phyloP scores from a whole-genome alignment of 2,888 invertebrate species.

The Daptonema setosum region DNA sequence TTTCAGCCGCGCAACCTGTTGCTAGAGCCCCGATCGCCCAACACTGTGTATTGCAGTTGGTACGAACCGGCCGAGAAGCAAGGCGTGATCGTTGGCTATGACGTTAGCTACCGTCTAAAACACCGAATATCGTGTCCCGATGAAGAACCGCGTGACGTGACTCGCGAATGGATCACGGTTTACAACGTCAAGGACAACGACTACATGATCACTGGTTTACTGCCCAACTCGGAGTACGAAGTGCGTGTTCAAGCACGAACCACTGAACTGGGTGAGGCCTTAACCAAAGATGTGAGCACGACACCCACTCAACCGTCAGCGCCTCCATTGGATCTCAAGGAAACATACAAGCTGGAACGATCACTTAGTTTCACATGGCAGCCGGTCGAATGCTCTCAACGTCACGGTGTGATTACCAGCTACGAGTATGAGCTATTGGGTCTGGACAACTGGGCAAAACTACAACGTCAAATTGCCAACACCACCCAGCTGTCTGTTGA shows the following conservation, averaged over 20 bases:
- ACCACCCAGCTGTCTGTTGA: conserved; percentile 18
- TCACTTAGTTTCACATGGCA: conserved; percentile 17
- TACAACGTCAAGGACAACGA: conserved; percentile 27
- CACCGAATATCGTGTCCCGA: conserved; percentile 27
- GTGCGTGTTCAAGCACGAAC: conserved; percentile 22
- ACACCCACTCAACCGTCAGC: conserved; percentile 15
- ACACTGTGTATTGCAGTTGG: conserved; percentile 23
- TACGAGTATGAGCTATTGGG: conserved; percentile 28
- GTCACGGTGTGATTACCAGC: conserved; percentile 24
- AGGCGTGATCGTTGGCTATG: conserved; percentile 26
- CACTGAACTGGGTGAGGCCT: conserved; percentile 1
- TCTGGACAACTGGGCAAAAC: conserved; percentile 27
- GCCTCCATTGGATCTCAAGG: conserved; percentile 24
- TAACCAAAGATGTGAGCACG: neutral
- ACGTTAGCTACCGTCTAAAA: conserved; percentile 25
- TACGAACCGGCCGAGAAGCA: conserved; percentile 19
- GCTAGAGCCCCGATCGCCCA: conserved; percentile 10
- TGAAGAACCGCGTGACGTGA: conserved; percentile 25
- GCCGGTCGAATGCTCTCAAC: conserved; percentile 26
- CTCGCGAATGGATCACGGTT: conserved; percentile 24
- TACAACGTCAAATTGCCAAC: conserved; percentile 26
- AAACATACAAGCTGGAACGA: conserved; percentile 22
- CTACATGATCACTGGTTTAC: conserved; percentile 24
- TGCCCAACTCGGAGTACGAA: conserved; percentile 27
- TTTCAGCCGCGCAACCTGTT: conserved; percentile 3